A percentile compares a stretch with the other conserved stretches of the same genome.
Conservation (phyloP, 2,113 vertebrate genomes). For the Salminus brasiliensis region DNA sequence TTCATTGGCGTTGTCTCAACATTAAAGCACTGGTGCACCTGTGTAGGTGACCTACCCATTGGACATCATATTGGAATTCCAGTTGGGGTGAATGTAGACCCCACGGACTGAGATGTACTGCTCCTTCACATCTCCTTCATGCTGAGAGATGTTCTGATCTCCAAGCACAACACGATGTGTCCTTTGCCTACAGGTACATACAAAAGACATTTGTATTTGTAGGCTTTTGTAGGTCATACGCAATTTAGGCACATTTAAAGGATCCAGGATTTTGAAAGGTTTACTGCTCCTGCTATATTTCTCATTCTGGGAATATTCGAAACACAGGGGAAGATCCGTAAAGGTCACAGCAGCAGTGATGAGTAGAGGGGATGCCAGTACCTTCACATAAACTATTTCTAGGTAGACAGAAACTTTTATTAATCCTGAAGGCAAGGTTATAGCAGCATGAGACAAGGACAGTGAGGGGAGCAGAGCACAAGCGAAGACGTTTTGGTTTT, state of each 20-base stretch:
- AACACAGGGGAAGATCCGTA: not conserved
- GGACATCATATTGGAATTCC: slow-evolving; percentile 76
- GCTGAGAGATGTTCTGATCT: slow-evolving; percentile 78
- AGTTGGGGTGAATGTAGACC: slow-evolving; percentile 75
- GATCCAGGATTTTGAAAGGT: not conserved
- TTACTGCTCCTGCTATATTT: not conserved
- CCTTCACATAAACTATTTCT: not conserved
- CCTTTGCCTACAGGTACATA: slow-evolving; percentile 50
- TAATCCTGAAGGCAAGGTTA: not conserved
- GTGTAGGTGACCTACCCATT: slow-evolving; percentile 71
- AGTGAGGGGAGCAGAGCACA: no score
- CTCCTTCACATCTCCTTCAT: slow-evolving; percentile 78
- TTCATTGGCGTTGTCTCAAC: not conserved
- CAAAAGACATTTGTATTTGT: no score
- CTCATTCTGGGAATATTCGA: not conserved
- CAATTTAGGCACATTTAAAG: not conserved
- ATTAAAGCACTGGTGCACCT: not conserved
- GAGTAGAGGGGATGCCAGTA: not conserved
- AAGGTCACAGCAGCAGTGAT: not conserved
- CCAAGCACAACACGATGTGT: slow-evolving; percentile 82
- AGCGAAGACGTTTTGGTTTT: no score
- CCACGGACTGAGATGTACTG: slow-evolving; percentile 76
- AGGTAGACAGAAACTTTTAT: not conserved
- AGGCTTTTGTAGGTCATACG: not conserved
- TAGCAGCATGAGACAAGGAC: not conserved